A percentile compares a stretch with the other conserved stretches of the same genome.
phyloP scores from a whole-genome alignment of 2,888 invertebrate genomes.

The Lycocerus yunnanus region DNA sequence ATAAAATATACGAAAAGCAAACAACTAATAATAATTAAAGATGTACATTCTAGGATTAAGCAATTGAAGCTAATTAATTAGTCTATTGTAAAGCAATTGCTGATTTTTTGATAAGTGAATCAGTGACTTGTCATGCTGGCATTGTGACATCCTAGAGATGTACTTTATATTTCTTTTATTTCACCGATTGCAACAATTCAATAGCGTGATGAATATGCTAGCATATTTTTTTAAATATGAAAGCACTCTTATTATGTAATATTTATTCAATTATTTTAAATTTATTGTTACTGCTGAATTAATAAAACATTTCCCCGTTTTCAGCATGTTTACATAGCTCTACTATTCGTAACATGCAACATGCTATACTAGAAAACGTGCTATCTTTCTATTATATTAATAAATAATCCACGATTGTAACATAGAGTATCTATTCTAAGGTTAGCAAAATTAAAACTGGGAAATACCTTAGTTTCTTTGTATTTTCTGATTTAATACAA shows the following conservation, averaged over 20 bases:
- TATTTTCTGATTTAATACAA: no score
- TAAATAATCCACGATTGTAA: neutral
- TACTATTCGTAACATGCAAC: neutral
- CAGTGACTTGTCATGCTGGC: constrained; percentile 12
- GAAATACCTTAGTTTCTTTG: no score
- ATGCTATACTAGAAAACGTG: neutral
- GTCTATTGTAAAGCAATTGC: neutral
- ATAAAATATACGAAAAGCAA: neutral
- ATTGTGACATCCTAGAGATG: no score
- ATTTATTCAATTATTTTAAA: neutral
- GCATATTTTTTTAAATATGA: neutral
- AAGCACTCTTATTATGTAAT: neutral
- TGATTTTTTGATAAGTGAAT: constrained; percentile 11
- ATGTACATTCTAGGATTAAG: neutral
- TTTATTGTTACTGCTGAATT: neutral
- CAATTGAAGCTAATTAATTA: neutral
- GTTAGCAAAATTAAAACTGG: no score
- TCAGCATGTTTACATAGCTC: neutral
- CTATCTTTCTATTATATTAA: neutral
- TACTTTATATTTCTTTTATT: neutral
- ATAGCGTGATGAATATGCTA: neutral
- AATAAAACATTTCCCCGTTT: neutral
- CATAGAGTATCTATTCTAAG: no score
- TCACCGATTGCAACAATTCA: neutral
- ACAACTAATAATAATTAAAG: neutral